Evolutionary conservation across 2,797 vertebrate genomes (phyloP), one percentile per base, ranked within the genome.

Genomic region (Benthosema pterotum): DNA sequence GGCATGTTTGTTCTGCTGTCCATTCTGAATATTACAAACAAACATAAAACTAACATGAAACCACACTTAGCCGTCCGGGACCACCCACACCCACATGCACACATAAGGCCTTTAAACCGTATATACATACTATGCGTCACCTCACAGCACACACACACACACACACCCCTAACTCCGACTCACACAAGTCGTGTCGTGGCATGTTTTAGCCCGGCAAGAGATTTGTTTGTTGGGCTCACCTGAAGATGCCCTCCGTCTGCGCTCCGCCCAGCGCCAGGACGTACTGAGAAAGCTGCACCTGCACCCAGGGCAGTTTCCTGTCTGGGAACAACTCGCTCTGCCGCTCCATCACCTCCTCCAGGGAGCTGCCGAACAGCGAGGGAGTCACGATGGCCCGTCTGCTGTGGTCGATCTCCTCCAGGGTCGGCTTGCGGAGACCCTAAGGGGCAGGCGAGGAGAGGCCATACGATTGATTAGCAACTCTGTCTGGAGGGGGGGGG

Each of bases 191-290:
- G 57, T 51, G 72, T 65, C 0, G 3, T 65, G 61, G 25, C 75
- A 63, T 54, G 79, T 57, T n/a, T n/a, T 15, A 47, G 28, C 42
- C 42, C 38, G 52, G 52, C 32, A 38, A 9, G 32, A 38, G 8
- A 9, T 45, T 12, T 18, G 52, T n/a, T n/a, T 45, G 52, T 60
- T 17, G 1, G 4, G 63, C 81, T 90, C 81, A 97, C 96, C 96
- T 95, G 91, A 97, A 97, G 89, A 97, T 97, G 57, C 96, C 96
- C 83, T 97, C 96, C 0, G 95, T 94, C 79, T 94, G 94, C 61
- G 95, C 93, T 53, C 96, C 96, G 4, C 94, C 94, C 74, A 97
- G 83, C 49, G 92, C 93, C 67, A 97, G 87, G 51, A 97, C 94
- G 17, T 95, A 95, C 87, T 95, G 94, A 0, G 96, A 96, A 0